A percentile compares a stretch with the other conserved stretches of the same genome.
Conservation (phyloP, 2,113 vertebrate species). For the Chinchilla lanigera region DNA sequence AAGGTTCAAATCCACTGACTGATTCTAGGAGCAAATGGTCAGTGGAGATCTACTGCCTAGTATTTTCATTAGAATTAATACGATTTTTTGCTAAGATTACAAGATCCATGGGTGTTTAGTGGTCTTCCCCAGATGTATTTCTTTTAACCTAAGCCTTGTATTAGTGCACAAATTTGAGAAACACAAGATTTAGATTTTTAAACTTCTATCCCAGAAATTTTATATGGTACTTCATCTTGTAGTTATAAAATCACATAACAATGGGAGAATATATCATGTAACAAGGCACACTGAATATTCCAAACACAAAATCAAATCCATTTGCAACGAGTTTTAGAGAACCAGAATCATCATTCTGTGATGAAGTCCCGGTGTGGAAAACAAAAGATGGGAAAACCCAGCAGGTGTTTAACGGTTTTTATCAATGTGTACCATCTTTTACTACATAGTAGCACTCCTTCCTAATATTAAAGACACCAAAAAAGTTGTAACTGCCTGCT, state of each 20-base stretch:
- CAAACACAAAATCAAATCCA: slow-evolving; percentile 44
- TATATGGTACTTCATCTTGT: background rate
- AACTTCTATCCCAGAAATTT: background rate
- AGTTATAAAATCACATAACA: background rate
- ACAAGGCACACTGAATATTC: background rate
- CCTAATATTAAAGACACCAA: background rate
- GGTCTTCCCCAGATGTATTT: background rate
- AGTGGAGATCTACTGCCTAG: background rate
- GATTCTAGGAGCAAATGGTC: background rate
- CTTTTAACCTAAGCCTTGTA: background rate
- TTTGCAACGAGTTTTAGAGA: slow-evolving; percentile 15
- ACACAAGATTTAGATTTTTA: background rate
- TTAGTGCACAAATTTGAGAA: slow-evolving; percentile 32
- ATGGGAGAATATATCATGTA: background rate
- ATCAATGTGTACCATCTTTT: background rate
- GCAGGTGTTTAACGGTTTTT: background rate
- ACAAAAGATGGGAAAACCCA: background rate
- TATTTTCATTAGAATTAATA: slow-evolving; percentile 27
- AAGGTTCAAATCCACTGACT: background rate
- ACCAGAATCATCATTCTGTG: background rate
- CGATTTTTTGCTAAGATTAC: background rate
- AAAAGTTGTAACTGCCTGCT: background rate
- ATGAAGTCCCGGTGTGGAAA: background rate
- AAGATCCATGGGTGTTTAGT: background rate
- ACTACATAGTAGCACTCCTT: background rate